phyloP scores from a whole-genome alignment of 2,113 vertebrate genomes.

The Cynocephalus volans region DNA sequence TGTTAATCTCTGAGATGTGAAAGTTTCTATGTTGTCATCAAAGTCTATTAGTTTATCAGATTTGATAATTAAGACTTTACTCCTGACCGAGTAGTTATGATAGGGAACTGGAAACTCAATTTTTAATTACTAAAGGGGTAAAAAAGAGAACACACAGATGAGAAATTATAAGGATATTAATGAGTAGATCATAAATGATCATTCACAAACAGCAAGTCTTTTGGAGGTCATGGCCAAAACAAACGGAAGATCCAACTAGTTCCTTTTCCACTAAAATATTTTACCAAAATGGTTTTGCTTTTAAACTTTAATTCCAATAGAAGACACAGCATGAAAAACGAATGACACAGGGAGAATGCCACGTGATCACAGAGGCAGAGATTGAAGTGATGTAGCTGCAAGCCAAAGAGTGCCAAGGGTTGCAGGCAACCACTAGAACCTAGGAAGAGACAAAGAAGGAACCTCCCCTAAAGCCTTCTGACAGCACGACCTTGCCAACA shows the following conservation, averaged over 20 bases:
- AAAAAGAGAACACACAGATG: neutral
- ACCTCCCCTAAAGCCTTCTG: too few species aligned
- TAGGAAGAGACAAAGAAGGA: too few species aligned
- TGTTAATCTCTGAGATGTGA: neutral
- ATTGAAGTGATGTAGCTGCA: too few species aligned
- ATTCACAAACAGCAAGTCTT: neutral
- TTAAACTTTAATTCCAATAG: neutral
- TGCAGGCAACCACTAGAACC: neutral
- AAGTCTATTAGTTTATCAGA: neutral
- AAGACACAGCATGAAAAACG: neutral
- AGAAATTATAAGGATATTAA: neutral
- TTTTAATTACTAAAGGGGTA: neutral
- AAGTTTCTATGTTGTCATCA: neutral
- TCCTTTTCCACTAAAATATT: neutral
- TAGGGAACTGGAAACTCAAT: neutral
- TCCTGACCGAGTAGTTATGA: neutral
- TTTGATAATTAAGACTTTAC: neutral
- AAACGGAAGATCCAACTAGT: neutral
- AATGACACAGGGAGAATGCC: too few species aligned
- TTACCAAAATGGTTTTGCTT: neutral
- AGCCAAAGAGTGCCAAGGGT: neutral
- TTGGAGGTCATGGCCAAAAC: neutral
- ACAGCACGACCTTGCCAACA: rapidly evolving
- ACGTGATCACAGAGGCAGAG: neutral
- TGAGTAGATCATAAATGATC: neutral